These are phyloP conservation scores for Phengaris alcon DNA, from an alignment of 2,888 invertebrate genomes.

Conservation along the genomic window DNA sequence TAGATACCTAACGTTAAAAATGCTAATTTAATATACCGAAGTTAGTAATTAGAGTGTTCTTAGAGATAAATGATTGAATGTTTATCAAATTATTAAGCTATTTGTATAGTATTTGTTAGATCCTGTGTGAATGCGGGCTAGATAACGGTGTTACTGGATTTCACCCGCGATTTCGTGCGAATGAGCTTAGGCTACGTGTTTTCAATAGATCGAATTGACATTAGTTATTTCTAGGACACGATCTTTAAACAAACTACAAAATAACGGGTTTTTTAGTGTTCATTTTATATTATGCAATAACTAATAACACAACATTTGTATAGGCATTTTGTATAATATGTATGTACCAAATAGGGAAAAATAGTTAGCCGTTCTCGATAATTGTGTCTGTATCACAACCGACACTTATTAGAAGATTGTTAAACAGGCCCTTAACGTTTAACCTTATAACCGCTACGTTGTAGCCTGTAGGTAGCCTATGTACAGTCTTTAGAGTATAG, in stretches of 20 bases:
- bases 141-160: conserved; percentile 18
- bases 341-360: no score
- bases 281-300: no score
- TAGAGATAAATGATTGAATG: neutral
- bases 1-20: no score
- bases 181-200: neutral
- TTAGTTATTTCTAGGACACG: conserved; percentile 1
- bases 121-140: conserved; percentile 13
- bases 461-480: no score
- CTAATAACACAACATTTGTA: no score
- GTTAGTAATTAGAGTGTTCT: neutral
- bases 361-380: no score
- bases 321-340: no score
- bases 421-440: no score
- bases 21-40: neutral
- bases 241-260: neutral
- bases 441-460: no score
- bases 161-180: conserved; percentile 10
- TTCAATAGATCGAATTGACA: conserved; percentile 10
- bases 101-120: neutral
- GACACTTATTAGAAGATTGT: no score
- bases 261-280: neutral
- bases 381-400: no score
- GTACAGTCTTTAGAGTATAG: no score
- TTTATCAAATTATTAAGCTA: neutral